These are phyloP conservation scores for Solenopsis fugax DNA, from an alignment of 1,140 invertebrate genomes.

Conservation along the genomic window DNA sequence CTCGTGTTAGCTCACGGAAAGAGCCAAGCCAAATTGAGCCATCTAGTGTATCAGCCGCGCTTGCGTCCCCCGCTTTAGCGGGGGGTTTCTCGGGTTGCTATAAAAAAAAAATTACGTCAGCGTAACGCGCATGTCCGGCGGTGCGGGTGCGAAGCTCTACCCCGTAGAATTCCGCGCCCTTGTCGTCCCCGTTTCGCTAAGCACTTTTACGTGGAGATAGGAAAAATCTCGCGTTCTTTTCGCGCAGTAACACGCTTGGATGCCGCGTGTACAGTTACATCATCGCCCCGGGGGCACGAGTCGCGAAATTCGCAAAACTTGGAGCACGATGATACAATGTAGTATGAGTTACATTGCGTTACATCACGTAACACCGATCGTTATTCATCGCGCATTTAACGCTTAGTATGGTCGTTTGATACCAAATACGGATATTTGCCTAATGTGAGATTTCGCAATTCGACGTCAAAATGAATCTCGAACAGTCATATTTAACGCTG, in stretches of 20 bases:
- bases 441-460: slow-evolving; percentile 26
- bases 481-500: not conserved
- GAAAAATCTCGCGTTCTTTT: slow-evolving; percentile 13
- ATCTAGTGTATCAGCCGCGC: slow-evolving; percentile 71
- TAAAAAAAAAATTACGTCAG: slow-evolving; percentile 21
- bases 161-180: slow-evolving; percentile 4
- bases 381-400: slow-evolving; percentile 36
- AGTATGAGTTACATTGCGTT: not conserved
- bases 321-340: not conserved
- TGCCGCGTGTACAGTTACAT: not conserved
- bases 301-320: slow-evolving; percentile 23
- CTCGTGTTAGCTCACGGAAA: slow-evolving; percentile 79
- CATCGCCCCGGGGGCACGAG: not conserved
- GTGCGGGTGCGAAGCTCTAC: not conserved
- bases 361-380: slow-evolving; percentile 2
- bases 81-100: slow-evolving; percentile 8
- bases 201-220: not conserved
- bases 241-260: not conserved
- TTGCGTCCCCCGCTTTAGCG: slow-evolving; percentile 27
- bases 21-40: slow-evolving; percentile 80
- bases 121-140: slow-evolving; percentile 40
- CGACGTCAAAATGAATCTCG: not conserved
- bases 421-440: slow-evolving; percentile 26
- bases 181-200: slow-evolving; percentile 40
- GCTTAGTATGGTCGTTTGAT: slow-evolving; percentile 10